Conservation (phyloP, 2,888 invertebrate species). For the Auanema freiburgensis region DNA sequence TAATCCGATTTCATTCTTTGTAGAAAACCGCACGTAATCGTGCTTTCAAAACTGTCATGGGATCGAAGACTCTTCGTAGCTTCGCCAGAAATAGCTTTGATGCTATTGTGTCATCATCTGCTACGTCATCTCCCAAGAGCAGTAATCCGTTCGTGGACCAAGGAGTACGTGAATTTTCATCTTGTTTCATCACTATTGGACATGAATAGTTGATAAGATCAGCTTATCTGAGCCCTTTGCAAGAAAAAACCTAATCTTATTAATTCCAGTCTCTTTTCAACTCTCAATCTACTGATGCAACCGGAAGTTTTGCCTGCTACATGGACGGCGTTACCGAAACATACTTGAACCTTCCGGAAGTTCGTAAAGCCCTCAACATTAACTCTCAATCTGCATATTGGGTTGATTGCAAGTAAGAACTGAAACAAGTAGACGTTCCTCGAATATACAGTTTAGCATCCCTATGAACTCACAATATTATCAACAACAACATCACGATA, state of each 20-base stretch:
- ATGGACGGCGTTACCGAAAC: slow-evolving; percentile 28
- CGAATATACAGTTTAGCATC: slow-evolving; percentile 22
- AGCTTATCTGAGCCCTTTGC: neutral
- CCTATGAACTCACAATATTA: slow-evolving; percentile 49
- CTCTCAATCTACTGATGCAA: slow-evolving; percentile 45
- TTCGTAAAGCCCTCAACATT: slow-evolving; percentile 46
- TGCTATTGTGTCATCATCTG: slow-evolving; percentile 14
- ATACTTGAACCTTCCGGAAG: slow-evolving; percentile 39
- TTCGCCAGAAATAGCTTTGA: slow-evolving; percentile 8
- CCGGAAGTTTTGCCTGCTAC: slow-evolving; percentile 42
- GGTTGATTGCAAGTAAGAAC: slow-evolving; percentile 41
- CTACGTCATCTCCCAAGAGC: slow-evolving; percentile 31
- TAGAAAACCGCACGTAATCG: slow-evolving; percentile 18
- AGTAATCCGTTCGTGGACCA: slow-evolving; percentile 45
- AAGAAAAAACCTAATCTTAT: neutral
- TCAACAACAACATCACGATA: slow-evolving; percentile 51
- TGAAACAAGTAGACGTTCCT: neutral
- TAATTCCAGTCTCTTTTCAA: slow-evolving; percentile 31
- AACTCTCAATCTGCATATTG: slow-evolving; percentile 29
- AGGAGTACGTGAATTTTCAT: slow-evolving; percentile 25
- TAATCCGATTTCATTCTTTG: slow-evolving; percentile 11
- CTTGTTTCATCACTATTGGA: neutral
- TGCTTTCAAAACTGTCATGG: slow-evolving; percentile 29
- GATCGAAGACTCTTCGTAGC: slow-evolving; percentile 17
- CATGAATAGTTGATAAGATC: no score